Conservation (phyloP, 2,113 vertebrate genomes). For the Antechinus stuartii region DNA sequence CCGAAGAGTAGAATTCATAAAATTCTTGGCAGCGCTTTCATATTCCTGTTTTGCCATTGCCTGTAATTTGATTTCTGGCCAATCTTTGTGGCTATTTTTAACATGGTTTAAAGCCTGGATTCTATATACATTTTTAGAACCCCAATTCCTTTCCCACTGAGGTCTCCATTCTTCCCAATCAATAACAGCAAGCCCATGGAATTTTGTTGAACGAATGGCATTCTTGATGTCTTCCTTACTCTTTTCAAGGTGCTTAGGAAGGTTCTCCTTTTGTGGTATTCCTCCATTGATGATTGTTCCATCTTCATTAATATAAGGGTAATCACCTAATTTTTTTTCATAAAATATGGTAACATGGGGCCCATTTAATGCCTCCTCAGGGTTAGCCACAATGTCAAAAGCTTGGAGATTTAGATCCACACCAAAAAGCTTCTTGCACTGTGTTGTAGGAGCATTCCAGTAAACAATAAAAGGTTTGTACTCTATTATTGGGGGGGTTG, state of each 20-base stretch:
- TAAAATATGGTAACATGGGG: conserved; percentile 93
- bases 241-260: conserved; percentile 91
- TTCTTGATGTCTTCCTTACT: conserved; percentile 88
- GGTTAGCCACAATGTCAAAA: conserved; percentile 92
- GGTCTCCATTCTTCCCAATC: conserved; percentile 96
- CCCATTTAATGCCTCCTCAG: conserved; percentile 91
- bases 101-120: conserved; percentile 91
- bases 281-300: conserved; percentile 89
- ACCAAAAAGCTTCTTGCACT: conserved; percentile 89
- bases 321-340: conserved; percentile 91
- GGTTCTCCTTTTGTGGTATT: conserved; percentile 91
- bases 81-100: conserved; percentile 87
- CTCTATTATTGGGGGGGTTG: conserved; percentile 84
- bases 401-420: conserved; percentile 91
- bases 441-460: conserved; percentile 91
- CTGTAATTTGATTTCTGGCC: conserved; percentile 89
- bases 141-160: conserved; percentile 95
- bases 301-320: conserved; percentile 89
- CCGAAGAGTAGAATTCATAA: conserved; percentile 91
- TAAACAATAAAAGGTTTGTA: conserved; percentile 90
- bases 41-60: conserved; percentile 90
- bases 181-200: conserved; percentile 91
- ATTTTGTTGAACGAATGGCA: conserved; percentile 88
- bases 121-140: conserved; percentile 90
- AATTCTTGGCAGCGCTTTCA: conserved; percentile 88